Percentiles rank a stretch among this genome's conserved stretches.
Conservation (phyloP, 2,888 invertebrate genomes). For the Panorpa germanica region DNA sequence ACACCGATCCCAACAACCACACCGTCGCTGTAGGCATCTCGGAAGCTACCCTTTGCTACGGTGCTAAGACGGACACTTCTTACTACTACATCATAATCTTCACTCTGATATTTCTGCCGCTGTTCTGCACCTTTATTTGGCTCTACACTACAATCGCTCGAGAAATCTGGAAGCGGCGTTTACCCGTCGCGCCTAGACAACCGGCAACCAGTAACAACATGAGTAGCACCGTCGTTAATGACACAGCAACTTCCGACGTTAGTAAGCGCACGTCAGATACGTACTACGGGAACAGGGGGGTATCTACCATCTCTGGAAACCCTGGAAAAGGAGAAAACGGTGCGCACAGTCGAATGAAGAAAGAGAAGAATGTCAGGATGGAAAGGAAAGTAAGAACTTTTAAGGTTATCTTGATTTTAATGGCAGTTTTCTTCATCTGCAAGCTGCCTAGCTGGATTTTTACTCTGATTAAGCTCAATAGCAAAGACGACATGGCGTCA, state of each 20-base stretch:
- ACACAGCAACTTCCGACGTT: slow-evolving; percentile 1
- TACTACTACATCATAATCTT: slow-evolving; percentile 16
- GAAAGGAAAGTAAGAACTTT: slow-evolving; percentile 33
- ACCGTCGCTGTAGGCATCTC: slow-evolving; percentile 9
- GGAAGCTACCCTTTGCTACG: slow-evolving; percentile 18
- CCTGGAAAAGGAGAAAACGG: slow-evolving; percentile 6
- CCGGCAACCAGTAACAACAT: slow-evolving; percentile 8
- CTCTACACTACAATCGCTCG: slow-evolving; percentile 29
- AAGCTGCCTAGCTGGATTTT: slow-evolving; percentile 34
- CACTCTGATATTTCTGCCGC: slow-evolving; percentile 26
- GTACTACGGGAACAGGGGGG: slow-evolving; percentile 10
- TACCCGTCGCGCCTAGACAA: slow-evolving; percentile 14
- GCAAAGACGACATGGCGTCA: slow-evolving; percentile 16
- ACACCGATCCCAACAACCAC: slow-evolving; percentile 13
- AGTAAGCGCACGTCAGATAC: slow-evolving; percentile 8
- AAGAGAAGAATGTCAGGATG: slow-evolving; percentile 15
- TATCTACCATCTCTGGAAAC: slow-evolving; percentile 7
- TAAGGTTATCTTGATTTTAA: slow-evolving; percentile 31
- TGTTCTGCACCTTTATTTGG: slow-evolving; percentile 27
- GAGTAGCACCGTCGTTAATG: slow-evolving; percentile 2
- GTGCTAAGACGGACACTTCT: slow-evolving; percentile 17
- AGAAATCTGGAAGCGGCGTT: slow-evolving; percentile 28
- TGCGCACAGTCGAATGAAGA: slow-evolving; percentile 14
- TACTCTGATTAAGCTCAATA: slow-evolving; percentile 25
- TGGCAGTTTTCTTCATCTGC: slow-evolving; percentile 30